Conservation (phyloP, 2,888 invertebrate species). For the Cerceris rybyensis region DNA sequence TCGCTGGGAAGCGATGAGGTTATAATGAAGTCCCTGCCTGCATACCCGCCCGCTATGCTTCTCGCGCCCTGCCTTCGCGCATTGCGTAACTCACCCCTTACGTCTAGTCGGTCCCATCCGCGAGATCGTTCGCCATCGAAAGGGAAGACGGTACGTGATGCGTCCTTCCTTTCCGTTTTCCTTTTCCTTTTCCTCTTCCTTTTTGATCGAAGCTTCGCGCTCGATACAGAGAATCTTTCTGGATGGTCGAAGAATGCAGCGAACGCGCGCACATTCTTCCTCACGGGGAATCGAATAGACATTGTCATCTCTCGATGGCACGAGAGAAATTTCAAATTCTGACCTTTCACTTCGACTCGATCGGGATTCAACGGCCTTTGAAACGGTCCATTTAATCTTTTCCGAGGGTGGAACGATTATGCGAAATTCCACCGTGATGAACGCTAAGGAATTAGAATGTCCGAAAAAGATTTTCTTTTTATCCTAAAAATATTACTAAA, state of each 20-base stretch:
- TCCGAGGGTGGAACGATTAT: too few species aligned
- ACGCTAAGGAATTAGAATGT: background rate
- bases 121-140: background rate
- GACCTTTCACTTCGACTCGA: background rate
- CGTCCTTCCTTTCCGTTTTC: background rate
- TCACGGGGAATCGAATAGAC: conserved; percentile 9
- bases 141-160: background rate
- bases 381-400: background rate
- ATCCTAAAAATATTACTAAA: too few species aligned
- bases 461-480: too few species aligned
- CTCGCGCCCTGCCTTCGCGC: conserved; percentile 12
- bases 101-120: conserved; percentile 22
- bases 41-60: conserved; percentile 8
- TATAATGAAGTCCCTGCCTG: conserved; percentile 68
- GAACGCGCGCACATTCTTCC: conserved; percentile 10
- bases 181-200: background rate
- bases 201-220: conserved; percentile 20
- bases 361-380: background rate
- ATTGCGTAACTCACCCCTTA: conserved; percentile 63
- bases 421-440: too few species aligned
- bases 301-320: background rate
- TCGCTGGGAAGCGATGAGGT: conserved; percentile 70
- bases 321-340: background rate
- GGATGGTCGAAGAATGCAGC: conserved; percentile 14
- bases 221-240: conserved; percentile 8